Evolutionary conservation across 2,888 invertebrate species (phyloP), one percentile per base, ranked within the genome.

Genomic region (Cylindroiulus punctatus): DNA sequence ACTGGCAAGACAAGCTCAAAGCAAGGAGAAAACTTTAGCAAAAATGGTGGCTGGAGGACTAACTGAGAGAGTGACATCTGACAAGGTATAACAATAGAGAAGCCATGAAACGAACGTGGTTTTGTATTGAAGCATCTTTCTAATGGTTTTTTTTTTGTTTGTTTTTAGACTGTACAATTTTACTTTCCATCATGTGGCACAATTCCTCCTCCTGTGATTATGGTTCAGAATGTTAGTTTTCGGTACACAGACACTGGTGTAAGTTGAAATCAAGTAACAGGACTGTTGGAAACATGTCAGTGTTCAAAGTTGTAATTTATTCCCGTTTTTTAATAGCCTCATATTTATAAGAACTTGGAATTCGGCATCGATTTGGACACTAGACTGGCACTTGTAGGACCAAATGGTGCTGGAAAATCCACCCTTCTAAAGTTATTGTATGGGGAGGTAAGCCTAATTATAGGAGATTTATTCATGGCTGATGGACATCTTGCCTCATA

Each of bases 291-390:
- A 26, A 26, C 17, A 17, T 12, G 7, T n/a, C 57, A 19, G 32
- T 47, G 7, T 7, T 36, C 40, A 32, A 10, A 52, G 57, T 19
- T 8, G 26, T 87, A n/a, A 84, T n/a, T 7, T 17, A 84, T 40
- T 40, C 22, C 40, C 44, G 26, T 86, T 87, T 85, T 84, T 89
- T 91, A 5, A 85, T 89, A 92, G 85, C 97, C 98, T 0, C 95
- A 93, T 93, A 99, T 99, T 90, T 99, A 99, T 92, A 97, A 96
- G 91, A 96, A 99, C 91, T 92, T 99, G 87, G 99, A 99, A 91
- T 99, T 99, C 91, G 99, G 99, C 90, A 97, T 99, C 89, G 99
- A 99, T 92, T 93, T 99, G 88, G 99, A 99, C 91, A 98, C 99
- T 0, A 93, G 94, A 88, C 93, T 99, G 81, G 99, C 99, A 19